A percentile compares a stretch with the other conserved stretches of the same genome.
Conservation (phyloP, 92 coral and sea anemone species). For the Anthopleura xanthogrammica region DNA sequence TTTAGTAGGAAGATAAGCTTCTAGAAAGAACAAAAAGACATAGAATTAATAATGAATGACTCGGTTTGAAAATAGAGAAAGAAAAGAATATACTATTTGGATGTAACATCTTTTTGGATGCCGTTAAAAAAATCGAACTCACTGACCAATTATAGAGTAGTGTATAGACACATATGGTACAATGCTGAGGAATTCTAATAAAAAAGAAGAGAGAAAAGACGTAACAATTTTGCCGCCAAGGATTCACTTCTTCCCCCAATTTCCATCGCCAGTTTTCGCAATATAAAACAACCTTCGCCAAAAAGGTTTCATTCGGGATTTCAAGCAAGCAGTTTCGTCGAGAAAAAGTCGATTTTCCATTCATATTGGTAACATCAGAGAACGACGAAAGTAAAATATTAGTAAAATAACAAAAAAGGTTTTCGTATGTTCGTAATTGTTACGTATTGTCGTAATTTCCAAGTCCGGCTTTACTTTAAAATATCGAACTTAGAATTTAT, state of each 20-base stretch:
- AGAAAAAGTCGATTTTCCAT: neutral
- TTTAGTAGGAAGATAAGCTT: neutral
- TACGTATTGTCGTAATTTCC: no score
- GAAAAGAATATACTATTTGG: neutral
- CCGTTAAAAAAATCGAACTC: no score
- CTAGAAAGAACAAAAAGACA: neutral
- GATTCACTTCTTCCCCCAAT: neutral
- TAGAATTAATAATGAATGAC: neutral
- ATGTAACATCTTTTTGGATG: neutral
- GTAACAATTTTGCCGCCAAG: neutral
- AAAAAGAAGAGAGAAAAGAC: neutral
- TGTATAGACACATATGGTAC: neutral
- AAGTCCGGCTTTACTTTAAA: no score
- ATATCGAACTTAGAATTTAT: no score
- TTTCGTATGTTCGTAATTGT: no score
- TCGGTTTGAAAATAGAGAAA: neutral
- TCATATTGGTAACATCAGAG: neutral
- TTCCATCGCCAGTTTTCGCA: neutral
- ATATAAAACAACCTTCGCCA: neutral
- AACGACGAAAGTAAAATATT: neutral
- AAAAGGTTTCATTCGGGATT: neutral
- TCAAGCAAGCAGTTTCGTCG: neutral
- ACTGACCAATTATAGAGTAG: neutral
- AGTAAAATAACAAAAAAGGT: no score
- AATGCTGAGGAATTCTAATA: neutral